These are phyloP conservation scores for Coregonus ussuriensis DNA, from an alignment of 2,797 vertebrate genomes.

Conservation along the genomic window DNA sequence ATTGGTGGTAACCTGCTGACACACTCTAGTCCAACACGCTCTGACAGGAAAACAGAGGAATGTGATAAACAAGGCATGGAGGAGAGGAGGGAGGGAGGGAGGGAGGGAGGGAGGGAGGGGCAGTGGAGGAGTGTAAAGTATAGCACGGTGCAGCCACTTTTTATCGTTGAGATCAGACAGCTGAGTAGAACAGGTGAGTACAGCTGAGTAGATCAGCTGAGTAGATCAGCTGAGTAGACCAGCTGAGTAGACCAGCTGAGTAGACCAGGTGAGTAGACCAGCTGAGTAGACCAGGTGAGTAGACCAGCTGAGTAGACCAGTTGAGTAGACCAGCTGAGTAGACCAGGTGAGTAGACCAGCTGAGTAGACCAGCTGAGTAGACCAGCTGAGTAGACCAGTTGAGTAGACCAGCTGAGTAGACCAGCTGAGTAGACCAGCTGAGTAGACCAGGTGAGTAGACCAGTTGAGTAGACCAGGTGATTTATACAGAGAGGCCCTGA, in stretches of 20 bases:
- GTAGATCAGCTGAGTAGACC: no score
- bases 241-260: no score
- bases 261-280: no score
- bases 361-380: neutral
- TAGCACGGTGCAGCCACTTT: neutral
- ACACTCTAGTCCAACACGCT: neutral
- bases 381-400: neutral
- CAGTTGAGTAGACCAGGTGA: no score
- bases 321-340: neutral
- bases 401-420: conserved; percentile 9
- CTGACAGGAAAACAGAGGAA: conserved; percentile 1
- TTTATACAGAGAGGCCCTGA: no score
- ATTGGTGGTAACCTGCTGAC: neutral
- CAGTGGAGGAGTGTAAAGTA: neutral
- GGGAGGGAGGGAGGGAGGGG: neutral
- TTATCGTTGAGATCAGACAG: neutral
- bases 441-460: no score
- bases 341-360: conserved; percentile 34
- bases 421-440: no score
- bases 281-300: no score
- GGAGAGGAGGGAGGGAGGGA: neutral
- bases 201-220: no score
- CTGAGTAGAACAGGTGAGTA: neutral
- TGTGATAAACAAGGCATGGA: neutral
- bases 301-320: no score